Base-by-base conservation (phyloP, 2,797 vertebrate genomes). In the Sebastes diploproa region DNA sequence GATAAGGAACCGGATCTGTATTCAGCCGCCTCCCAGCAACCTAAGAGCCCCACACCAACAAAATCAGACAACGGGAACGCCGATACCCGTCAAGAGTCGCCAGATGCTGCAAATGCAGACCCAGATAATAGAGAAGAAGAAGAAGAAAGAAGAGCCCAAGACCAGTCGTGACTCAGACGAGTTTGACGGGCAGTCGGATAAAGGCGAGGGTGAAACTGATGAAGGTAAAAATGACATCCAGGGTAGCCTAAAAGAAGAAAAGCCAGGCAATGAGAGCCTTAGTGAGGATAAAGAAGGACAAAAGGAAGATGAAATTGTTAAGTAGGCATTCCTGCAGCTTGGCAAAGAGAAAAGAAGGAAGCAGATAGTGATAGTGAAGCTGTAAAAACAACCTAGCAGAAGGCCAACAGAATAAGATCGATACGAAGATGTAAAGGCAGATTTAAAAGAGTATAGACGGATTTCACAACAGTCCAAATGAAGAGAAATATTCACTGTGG, bases 1-100 rank as follows among this genome's bases (percentile, higher is more conserved):
- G 11, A 6, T 27, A 2, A 9, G 23, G 18, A 27, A 5, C 1
- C 1, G 7, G 22, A 79, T 58, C 3, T 22, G n/a, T n/a, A n/a
- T n/a, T n/a, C n/a, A 38, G 16, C 23, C 4, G 7, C 0, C 30
- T 55, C 67, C 32, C 30, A 30, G 23, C 55, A 56, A 9, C 30
- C 25, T 64, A n/a, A 12, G 27, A 78, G 20, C 12, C 9, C 46
- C 16, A 7, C 3, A 13, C 29, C 7, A 4, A 46, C 13, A 25
- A 22, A 58, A 62, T 3, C 25, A 67, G n/a, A 46, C 2, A 9
- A 63, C 8, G 23, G 1, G 23, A 14, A 36, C 7, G 8, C 30
- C 9, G 25, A 27, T 1, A 50, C 12, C 13, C 12, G 0, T 50
- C 42, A n/a, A 27, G 50, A n/a, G 13, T 0, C 14, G 2, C 11